phyloP scores from a whole-genome alignment of 2,113 vertebrate species.

The Thalassarche chlororhynchos region DNA sequence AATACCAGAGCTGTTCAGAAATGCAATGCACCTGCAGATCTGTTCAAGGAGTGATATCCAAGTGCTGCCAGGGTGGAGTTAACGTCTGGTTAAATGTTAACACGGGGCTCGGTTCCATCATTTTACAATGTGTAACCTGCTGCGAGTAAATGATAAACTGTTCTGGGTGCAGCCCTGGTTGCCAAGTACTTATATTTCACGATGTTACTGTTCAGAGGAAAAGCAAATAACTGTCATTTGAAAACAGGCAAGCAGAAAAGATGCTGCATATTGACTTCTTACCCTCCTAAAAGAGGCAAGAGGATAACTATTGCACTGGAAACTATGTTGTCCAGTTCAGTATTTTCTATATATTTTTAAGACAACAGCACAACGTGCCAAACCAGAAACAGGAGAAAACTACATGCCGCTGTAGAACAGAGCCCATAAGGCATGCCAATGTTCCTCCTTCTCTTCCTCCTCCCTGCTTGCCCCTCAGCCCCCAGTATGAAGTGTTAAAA shows the following conservation, averaged over 20 bases:
- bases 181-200: neutral
- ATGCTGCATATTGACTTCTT: neutral
- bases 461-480: neutral
- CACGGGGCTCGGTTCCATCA: neutral
- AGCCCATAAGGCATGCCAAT: neutral
- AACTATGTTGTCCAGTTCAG: neutral
- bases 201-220: neutral
- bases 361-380: neutral
- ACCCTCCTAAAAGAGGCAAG: neutral
- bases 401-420: neutral
- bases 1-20: neutral
- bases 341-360: neutral
- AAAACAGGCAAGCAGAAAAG: neutral
- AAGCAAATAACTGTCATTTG: neutral
- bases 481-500: neutral
- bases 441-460: neutral
- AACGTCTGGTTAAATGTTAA: neutral
- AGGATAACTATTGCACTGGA: neutral
- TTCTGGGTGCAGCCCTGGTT: neutral
- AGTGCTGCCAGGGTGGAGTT: neutral
- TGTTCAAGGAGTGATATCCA: neutral
- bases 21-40: neutral
- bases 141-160: conserved; percentile 28
- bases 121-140: conserved; percentile 33
- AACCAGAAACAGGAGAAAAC: neutral